A percentile compares a stretch with the other conserved stretches of the same genome.
These are phyloP conservation scores for Psittacula cyanocephala DNA, from an alignment of 2,113 vertebrate genomes.

Conservation along the genomic window DNA sequence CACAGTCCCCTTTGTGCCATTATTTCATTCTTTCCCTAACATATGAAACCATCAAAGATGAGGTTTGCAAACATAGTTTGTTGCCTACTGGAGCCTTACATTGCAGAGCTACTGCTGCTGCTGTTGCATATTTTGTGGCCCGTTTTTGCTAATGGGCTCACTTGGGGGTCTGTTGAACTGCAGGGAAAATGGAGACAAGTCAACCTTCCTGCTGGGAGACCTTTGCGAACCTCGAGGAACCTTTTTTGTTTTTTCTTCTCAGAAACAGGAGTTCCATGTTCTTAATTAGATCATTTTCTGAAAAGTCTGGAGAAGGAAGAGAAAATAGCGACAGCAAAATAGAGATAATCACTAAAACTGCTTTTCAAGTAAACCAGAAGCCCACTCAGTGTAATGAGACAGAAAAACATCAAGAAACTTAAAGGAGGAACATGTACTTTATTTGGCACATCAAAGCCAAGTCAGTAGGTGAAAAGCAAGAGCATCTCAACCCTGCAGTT, in stretches of 20 bases:
- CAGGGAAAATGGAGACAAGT: neutral
- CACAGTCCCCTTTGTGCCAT: neutral
- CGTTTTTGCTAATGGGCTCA: conserved; percentile 16
- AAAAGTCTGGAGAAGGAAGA: neutral
- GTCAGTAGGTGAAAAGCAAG: neutral
- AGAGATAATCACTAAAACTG: conserved; percentile 28
- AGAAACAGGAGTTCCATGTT: neutral
- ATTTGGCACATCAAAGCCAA: neutral
- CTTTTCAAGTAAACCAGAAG: conserved; percentile 14
- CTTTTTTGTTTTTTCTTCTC: neutral
- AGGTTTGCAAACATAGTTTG: conserved; percentile 29
- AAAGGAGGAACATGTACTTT: neutral
- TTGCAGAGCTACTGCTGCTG: neutral
- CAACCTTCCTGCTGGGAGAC: conserved; percentile 39
- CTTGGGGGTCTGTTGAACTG: neutral
- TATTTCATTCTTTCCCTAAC: neutral
- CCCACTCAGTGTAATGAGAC: conserved; percentile 27
- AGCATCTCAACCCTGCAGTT: neutral
- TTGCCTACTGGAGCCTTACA: neutral
- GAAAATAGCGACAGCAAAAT: conserved; percentile 20
- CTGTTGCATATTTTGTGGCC: neutral
- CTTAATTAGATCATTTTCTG: conserved; percentile 56
- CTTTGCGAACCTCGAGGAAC: conserved; percentile 16
- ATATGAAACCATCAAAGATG: conserved; percentile 2
- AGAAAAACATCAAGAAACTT: neutral